These are phyloP conservation scores for Proterorhinus semilunaris DNA, from an alignment of 2,113 vertebrate genomes.

Conservation along the genomic window DNA sequence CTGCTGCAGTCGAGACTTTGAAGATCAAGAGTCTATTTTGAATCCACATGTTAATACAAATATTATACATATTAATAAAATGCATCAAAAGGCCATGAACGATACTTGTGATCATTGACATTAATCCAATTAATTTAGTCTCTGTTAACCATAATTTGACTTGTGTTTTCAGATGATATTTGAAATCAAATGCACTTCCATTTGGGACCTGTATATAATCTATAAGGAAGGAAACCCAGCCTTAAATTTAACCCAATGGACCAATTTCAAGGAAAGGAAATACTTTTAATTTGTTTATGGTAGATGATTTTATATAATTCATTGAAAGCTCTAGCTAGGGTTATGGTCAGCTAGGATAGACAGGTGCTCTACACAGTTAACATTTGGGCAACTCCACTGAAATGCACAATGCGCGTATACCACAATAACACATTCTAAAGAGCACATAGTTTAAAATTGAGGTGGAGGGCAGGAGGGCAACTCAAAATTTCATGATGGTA, in stretches of 20 bases:
- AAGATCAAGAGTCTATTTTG: conserved; percentile 5
- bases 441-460: too few species aligned
- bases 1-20: conserved; percentile 16
- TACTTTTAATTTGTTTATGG: background rate
- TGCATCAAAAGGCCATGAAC: conserved; percentile 2
- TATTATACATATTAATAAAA: too few species aligned
- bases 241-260: background rate
- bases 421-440: background rate
- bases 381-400: background rate
- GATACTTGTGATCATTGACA: background rate
- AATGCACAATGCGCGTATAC: background rate
- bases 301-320: background rate
- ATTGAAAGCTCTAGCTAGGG: background rate
- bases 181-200: background rate
- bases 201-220: background rate
- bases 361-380: background rate
- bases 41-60: conserved; percentile 4
- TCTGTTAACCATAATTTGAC: background rate
- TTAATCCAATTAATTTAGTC: background rate
- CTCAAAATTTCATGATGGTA: too few species aligned
- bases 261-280: background rate
- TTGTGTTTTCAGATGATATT: background rate
- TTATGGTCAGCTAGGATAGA: conserved; percentile 10
- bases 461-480: too few species aligned
- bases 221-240: background rate